Evolutionary conservation across 2,797 vertebrate genomes (phyloP).

Genomic region (Fistularia tabacaria): DNA sequence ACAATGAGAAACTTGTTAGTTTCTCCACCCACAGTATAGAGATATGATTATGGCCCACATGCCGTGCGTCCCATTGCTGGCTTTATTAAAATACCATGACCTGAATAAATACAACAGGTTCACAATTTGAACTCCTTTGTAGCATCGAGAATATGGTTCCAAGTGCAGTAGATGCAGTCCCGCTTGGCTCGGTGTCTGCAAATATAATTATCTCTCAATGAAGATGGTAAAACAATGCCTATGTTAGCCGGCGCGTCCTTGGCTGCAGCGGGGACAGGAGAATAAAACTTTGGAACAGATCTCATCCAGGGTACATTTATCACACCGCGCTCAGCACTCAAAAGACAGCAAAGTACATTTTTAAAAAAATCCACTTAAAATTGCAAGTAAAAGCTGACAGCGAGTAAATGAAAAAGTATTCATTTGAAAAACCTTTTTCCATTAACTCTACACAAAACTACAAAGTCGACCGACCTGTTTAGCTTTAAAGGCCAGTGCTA

Average conservation of each 20-base stretch:
- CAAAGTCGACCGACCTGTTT: slow-evolving; percentile 14
- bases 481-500: slow-evolving; percentile 31
- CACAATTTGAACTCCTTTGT: slow-evolving; percentile 25
- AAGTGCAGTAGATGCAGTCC: slow-evolving; percentile 37
- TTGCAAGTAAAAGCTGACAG: slow-evolving; percentile 23
- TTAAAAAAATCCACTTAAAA: slow-evolving; percentile 25
- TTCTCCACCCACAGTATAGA: background rate
- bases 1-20: background rate
- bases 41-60: no score
- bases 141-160: slow-evolving; percentile 31
- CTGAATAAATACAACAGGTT: slow-evolving; percentile 24
- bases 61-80: background rate
- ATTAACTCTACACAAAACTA: slow-evolving; percentile 27
- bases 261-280: slow-evolving; percentile 30
- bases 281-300: slow-evolving; percentile 54
- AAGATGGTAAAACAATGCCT: slow-evolving; percentile 48
- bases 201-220: slow-evolving; percentile 57
- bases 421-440: slow-evolving; percentile 6
- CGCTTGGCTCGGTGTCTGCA: slow-evolving; percentile 38
- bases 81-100: slow-evolving; percentile 30
- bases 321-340: slow-evolving; percentile 32
- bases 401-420: background rate
- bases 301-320: slow-evolving; percentile 47
- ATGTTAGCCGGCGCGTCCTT: slow-evolving; percentile 49
- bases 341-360: slow-evolving; percentile 49